Percentiles rank a stretch among this genome's conserved stretches.
Conservation (phyloP, 2,113 vertebrate species). For the Microtus montanus region DNA sequence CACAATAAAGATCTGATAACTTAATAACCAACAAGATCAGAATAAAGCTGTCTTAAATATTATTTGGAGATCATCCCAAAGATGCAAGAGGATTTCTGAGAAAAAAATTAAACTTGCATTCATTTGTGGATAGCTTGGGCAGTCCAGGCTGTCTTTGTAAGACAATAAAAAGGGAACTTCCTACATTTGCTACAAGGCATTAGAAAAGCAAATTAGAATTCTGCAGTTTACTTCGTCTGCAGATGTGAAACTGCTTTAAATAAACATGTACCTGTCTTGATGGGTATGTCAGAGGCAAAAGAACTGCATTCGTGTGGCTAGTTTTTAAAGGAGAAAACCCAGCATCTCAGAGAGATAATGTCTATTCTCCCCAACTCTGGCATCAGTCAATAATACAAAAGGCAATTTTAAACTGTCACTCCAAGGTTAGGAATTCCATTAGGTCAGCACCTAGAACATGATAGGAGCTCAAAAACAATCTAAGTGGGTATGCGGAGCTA, state of each 20-base stretch:
- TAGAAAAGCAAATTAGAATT: slow-evolving; percentile 58
- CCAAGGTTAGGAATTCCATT: neutral
- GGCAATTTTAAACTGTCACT: slow-evolving; percentile 34
- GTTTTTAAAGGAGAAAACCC: neutral
- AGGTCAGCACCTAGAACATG: neutral
- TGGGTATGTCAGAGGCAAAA: neutral
- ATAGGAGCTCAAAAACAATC: neutral
- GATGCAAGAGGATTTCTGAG: neutral
- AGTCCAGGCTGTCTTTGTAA: neutral
- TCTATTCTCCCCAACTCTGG: slow-evolving; percentile 18
- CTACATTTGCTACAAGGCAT: slow-evolving; percentile 27
- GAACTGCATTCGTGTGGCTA: neutral
- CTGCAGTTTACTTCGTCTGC: slow-evolving; percentile 19
- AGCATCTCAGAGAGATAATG: slow-evolving; percentile 25
- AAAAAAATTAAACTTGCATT: slow-evolving; percentile 54
- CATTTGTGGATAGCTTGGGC: neutral
- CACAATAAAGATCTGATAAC: slow-evolving; percentile 39
- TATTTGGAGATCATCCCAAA: slow-evolving; percentile 32
- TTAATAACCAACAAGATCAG: slow-evolving; percentile 40
- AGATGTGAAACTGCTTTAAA: slow-evolving; percentile 68
- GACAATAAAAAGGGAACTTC: slow-evolving; percentile 45
- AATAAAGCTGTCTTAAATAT: slow-evolving; percentile 5
- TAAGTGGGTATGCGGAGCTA: neutral
- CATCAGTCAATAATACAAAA: slow-evolving; percentile 18
- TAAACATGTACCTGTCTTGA: slow-evolving; percentile 15